A percentile compares a stretch with the other conserved stretches of the same genome.
Evolutionary conservation across 1,140 invertebrate genomes (phyloP).

Genomic region (Probaryconus sp.): DNA sequence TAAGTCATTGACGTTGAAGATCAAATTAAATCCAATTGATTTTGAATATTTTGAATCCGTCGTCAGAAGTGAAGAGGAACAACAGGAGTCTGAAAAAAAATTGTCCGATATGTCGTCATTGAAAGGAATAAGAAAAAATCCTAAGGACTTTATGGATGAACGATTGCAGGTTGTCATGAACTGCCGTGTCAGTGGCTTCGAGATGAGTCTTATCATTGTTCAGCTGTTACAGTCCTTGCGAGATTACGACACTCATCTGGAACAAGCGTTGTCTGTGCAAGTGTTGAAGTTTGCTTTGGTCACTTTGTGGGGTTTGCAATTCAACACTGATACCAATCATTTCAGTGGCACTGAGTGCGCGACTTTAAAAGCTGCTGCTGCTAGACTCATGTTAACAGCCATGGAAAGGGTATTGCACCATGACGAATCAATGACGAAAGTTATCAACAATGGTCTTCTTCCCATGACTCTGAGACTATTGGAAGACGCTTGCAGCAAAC

Average conservation of each 20-base stretch:
- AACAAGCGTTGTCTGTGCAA: conserved; percentile 80
- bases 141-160: conserved; percentile 79
- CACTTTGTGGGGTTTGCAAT: conserved; percentile 81
- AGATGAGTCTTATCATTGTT: conserved; percentile 80
- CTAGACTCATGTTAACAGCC: conserved; percentile 80
- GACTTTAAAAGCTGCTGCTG: conserved; percentile 80
- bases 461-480: conserved; percentile 81
- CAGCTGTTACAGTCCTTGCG: conserved; percentile 81
- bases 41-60: conserved; percentile 83
- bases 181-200: conserved; percentile 78
- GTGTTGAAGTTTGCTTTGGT: conserved; percentile 82
- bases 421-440: conserved; percentile 80
- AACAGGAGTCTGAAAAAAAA: conserved; percentile 55
- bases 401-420: conserved; percentile 80
- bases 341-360: conserved; percentile 68
- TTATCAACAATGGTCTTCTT: conserved; percentile 81
- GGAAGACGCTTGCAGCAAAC: conserved; percentile 78
- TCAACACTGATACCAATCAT: conserved; percentile 73
- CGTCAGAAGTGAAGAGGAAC: conserved; percentile 79
- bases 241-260: conserved; percentile 79
- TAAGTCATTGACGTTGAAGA: conserved; percentile 79
- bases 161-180: conserved; percentile 79
- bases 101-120: conserved; percentile 53
- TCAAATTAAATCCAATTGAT: conserved; percentile 81
- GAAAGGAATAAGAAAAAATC: conserved; percentile 72